Percentiles rank a stretch among this genome's conserved stretches.
These are phyloP conservation scores for Eurytoma adleriae DNA, from an alignment of 2,888 invertebrate genomes.

Conservation along the genomic window DNA sequence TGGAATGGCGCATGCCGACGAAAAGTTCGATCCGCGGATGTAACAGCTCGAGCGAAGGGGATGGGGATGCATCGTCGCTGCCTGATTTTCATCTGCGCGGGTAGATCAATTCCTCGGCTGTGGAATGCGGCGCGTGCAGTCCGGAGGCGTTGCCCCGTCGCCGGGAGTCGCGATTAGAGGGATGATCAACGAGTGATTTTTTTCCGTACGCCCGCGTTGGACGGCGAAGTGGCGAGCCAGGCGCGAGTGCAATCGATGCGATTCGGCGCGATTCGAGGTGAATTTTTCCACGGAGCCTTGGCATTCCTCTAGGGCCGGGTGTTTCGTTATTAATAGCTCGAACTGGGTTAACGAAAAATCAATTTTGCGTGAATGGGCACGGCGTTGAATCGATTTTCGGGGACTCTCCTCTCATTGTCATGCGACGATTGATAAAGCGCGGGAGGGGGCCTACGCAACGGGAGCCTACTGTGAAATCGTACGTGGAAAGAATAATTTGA, in stretches of 20 bases:
- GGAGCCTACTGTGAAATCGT: background rate
- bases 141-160: background rate
- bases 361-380: slow-evolving; percentile 56
- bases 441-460: background rate
- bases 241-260: background rate
- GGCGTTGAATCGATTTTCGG: slow-evolving; percentile 57
- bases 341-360: slow-evolving; percentile 68
- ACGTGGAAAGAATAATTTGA: background rate
- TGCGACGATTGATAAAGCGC: background rate
- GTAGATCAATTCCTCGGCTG: background rate
- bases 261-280: slow-evolving; percentile 17
- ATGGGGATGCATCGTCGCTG: background rate
- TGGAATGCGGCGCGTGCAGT: background rate
- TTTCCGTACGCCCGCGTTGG: background rate
- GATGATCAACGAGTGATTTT: slow-evolving; percentile 1
- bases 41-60: too few relatives aligned
- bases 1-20: slow-evolving; percentile 41
- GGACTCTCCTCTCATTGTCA: slow-evolving; percentile 7
- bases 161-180: background rate
- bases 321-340: slow-evolving; percentile 67
- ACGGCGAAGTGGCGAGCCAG: background rate
- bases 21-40: slow-evolving; percentile 7
- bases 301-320: slow-evolving; percentile 43
- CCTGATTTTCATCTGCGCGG: background rate
- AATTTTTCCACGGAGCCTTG: slow-evolving; percentile 2